A percentile compares a stretch with the other conserved stretches of the same genome.
phyloP scores from a whole-genome alignment of 1,140 invertebrate genomes.

The Bombus soroeensis region DNA sequence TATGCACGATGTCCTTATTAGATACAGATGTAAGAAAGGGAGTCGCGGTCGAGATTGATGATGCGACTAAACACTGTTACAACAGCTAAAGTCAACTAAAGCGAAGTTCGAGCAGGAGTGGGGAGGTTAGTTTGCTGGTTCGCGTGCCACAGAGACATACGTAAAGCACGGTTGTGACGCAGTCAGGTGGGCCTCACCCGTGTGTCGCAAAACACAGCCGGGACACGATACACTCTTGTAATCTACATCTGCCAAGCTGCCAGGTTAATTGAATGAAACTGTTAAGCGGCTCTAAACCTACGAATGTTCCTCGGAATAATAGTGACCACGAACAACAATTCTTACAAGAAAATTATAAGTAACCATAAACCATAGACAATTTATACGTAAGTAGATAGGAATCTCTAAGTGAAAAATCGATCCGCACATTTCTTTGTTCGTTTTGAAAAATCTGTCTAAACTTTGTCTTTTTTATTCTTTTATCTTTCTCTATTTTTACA shows the following conservation, averaged over 20 bases:
- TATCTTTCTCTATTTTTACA: neutral
- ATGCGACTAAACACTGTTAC: neutral
- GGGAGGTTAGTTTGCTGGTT: slow-evolving; percentile 7
- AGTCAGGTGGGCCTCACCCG: slow-evolving; percentile 45
- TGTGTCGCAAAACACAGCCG: slow-evolving; percentile 28
- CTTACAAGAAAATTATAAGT: neutral
- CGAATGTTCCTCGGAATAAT: neutral
- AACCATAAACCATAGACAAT: too few relatives aligned
- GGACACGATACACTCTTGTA: slow-evolving; percentile 42
- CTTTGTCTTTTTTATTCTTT: neutral
- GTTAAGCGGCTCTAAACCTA: neutral
- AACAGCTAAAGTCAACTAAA: neutral
- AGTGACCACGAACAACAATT: neutral
- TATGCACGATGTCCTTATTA: neutral
- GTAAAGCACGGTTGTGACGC: slow-evolving; percentile 44
- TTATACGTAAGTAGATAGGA: neutral
- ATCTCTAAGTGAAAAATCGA: neutral
- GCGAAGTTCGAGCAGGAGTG: neutral
- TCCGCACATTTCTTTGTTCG: neutral
- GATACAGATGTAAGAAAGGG: neutral
- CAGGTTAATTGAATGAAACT: slow-evolving; percentile 60
- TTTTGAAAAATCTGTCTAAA: neutral
- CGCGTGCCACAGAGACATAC: slow-evolving; percentile 42
- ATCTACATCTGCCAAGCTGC: slow-evolving; percentile 52
- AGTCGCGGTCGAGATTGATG: neutral